Evolutionary conservation across 1,140 invertebrate genomes (phyloP).

Genomic region (Bombus impatiens): DNA sequence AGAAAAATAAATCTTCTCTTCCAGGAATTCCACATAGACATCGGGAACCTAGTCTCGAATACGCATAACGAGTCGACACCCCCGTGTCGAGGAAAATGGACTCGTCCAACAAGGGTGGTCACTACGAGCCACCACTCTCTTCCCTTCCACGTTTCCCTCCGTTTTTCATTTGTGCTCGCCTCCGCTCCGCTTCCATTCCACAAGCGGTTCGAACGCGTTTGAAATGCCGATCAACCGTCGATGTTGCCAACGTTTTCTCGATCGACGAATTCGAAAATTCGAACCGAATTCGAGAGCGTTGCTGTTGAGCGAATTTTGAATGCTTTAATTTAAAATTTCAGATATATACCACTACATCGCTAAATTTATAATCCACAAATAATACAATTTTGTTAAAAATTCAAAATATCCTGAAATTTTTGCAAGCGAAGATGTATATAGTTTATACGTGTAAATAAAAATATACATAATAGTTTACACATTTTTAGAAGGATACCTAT

Average conservation of each 20-base stretch:
- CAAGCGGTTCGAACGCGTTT: background rate
- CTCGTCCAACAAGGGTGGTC: conserved; percentile 56
- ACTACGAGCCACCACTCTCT: conserved; percentile 17
- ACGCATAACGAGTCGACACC: conserved; percentile 57
- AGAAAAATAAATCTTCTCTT: conserved; percentile 80
- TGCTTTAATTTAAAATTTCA: background rate
- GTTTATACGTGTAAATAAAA: too few species aligned
- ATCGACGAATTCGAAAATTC: background rate
- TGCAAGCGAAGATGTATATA: too few species aligned
- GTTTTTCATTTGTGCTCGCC: background rate
- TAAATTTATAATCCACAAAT: too few species aligned
- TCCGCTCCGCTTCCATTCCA: background rate
- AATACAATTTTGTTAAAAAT: too few species aligned
- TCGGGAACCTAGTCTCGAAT: conserved; percentile 15
- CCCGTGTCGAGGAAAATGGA: conserved; percentile 60
- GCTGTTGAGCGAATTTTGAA: background rate
- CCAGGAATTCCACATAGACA: conserved; percentile 70
- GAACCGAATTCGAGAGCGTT: background rate
- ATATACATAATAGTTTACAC: too few species aligned
- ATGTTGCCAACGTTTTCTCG: background rate
- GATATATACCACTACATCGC: too few species aligned
- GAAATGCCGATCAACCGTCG: conserved; percentile 23
- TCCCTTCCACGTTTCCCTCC: background rate
- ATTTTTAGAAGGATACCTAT: too few species aligned
- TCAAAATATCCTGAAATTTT: too few species aligned